Conservation (phyloP, 2,888 invertebrate genomes). For the Eristalis intricaria region DNA sequence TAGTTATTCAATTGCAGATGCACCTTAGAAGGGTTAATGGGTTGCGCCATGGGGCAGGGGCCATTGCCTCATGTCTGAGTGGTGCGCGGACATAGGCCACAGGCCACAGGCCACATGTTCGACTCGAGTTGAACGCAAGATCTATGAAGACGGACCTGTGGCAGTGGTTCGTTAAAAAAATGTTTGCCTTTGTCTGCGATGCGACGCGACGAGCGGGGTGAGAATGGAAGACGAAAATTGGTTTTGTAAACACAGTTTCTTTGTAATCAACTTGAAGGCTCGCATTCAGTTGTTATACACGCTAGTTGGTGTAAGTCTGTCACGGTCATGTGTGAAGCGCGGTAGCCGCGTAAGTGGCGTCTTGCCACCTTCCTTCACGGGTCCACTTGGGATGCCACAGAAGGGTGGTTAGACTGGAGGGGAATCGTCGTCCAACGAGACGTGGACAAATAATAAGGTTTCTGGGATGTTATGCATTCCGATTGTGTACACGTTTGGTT, state of each 20-base stretch:
- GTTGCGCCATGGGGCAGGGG: neutral
- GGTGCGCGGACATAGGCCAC: neutral
- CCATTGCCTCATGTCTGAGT: neutral
- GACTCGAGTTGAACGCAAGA: neutral
- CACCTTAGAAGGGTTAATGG: neutral
- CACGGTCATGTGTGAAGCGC: neutral
- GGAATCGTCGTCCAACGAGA: neutral
- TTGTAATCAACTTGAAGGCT: neutral
- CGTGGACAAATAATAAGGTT: neutral
- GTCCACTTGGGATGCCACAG: too few relatives aligned
- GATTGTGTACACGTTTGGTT: neutral
- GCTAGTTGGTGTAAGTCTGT: neutral
- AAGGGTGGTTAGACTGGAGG: neutral
- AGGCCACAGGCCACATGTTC: neutral
- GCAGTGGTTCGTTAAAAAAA: slow-evolving; percentile 8
- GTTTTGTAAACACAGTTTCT: neutral
- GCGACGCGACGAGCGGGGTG: too few relatives aligned
- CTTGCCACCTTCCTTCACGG: neutral
- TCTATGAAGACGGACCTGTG: neutral
- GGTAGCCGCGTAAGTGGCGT: neutral
- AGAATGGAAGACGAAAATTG: neutral
- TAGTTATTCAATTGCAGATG: slow-evolving; percentile 25
- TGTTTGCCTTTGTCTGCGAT: neutral
- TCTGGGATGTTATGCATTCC: neutral
- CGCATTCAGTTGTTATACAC: neutral